phyloP scores from a whole-genome alignment of 2,797 vertebrate genomes.

The Halcyon chelicuti region DNA sequence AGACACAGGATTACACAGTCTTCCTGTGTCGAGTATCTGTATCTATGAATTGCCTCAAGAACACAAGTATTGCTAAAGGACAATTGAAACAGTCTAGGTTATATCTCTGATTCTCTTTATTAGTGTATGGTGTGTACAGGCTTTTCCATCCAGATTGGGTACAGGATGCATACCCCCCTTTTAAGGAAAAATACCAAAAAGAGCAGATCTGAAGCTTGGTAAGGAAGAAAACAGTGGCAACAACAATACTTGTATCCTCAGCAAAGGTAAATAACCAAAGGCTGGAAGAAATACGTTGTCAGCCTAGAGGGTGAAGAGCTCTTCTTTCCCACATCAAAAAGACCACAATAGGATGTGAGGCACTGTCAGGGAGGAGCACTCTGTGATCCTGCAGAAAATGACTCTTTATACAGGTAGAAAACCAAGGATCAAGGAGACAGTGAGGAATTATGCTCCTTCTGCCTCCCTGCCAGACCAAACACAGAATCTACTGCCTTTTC shows the following conservation, averaged over 20 bases:
- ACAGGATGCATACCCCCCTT: rapidly evolving
- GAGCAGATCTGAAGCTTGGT: neutral
- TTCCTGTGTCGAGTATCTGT: neutral
- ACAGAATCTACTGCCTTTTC: neutral
- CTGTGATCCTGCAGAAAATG: neutral
- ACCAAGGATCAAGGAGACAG: neutral
- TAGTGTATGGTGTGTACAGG: neutral
- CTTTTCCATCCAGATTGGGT: neutral
- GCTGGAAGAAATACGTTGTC: neutral
- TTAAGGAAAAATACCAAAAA: neutral
- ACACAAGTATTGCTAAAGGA: neutral
- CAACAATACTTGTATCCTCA: neutral
- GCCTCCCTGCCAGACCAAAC: neutral
- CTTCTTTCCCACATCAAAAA: neutral
- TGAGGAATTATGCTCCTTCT: conserved; percentile 5
- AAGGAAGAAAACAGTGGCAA: neutral
- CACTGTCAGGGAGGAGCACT: neutral
- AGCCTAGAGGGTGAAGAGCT: neutral
- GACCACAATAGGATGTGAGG: neutral
- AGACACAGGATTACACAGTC: neutral
- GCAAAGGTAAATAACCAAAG: neutral
- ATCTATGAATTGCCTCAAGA: neutral
- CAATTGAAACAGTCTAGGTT: neutral
- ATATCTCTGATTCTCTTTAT: neutral
- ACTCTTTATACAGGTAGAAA: neutral